Percentiles rank a stretch among this genome's conserved stretches.
Evolutionary conservation across 2,113 vertebrate genomes (phyloP).

Genomic region (Crotalus tigris): DNA sequence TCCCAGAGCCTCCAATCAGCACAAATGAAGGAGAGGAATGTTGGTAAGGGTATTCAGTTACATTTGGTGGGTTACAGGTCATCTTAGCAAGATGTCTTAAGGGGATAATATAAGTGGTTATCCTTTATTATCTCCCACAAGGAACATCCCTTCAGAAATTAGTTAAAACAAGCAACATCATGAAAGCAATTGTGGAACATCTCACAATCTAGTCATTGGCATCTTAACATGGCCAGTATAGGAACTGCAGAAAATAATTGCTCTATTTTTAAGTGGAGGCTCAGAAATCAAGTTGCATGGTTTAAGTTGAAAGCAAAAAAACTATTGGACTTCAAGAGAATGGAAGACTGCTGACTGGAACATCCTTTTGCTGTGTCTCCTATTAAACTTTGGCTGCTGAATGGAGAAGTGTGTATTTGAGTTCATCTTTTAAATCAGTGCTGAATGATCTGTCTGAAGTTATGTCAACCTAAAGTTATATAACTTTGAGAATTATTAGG

Average conservation of each 20-base stretch:
- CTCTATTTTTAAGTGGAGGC: neutral
- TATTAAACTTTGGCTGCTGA: neutral
- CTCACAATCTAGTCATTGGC: neutral
- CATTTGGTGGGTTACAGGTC: neutral
- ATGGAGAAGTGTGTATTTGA: neutral
- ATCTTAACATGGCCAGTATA: neutral
- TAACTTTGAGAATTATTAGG: neutral
- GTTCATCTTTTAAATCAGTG: neutral
- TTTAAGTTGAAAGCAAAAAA: neutral
- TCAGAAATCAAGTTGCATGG: neutral
- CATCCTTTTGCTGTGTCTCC: neutral
- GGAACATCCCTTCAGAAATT: neutral
- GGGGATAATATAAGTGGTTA: neutral
- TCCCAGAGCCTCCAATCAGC: neutral
- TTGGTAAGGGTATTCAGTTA: neutral
- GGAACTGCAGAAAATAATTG: neutral
- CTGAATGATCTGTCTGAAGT: neutral
- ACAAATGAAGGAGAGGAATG: neutral
- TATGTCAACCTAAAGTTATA: no score
- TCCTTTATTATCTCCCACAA: neutral
- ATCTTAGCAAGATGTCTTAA: neutral
- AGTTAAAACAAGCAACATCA: neutral
- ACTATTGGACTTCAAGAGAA: neutral
- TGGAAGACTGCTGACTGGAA: neutral
- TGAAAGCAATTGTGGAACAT: neutral